These are phyloP conservation scores for Sebastes goodei DNA, from an alignment of 2,797 vertebrate genomes.

Conservation along the genomic window DNA sequence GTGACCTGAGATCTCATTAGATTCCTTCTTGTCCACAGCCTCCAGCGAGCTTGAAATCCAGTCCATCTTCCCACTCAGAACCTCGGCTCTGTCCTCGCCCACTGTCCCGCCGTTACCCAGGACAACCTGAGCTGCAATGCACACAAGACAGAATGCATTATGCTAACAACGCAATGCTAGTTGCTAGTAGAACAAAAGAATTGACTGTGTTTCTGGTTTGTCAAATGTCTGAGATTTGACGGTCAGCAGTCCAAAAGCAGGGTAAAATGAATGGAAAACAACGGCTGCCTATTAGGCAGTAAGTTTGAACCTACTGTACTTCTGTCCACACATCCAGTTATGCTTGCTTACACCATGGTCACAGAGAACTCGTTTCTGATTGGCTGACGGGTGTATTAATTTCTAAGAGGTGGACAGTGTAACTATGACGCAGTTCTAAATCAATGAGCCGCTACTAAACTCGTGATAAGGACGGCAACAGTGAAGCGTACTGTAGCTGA, in stretches of 20 bases:
- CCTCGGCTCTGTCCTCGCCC: constrained; percentile 86
- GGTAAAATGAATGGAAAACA: background rate
- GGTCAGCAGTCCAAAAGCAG: background rate
- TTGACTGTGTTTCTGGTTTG: background rate
- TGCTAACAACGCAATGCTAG: no score
- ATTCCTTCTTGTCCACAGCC: constrained; percentile 87
- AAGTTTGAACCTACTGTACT: no score
- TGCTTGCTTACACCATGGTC: background rate
- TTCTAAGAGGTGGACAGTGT: background rate
- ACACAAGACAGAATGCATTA: constrained; percentile 1
- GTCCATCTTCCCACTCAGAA: constrained; percentile 80
- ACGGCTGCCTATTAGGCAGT: no score
- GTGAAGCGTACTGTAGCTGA: background rate
- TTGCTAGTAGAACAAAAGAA: background rate
- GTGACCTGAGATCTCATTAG: constrained; percentile 87
- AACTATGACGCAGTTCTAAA: background rate
- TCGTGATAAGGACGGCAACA: background rate
- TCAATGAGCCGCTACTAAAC: background rate
- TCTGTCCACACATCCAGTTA: background rate
- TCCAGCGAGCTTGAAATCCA: constrained; percentile 89
- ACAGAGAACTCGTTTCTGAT: background rate
- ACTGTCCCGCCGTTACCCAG: constrained; percentile 86
- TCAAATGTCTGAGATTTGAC: background rate
- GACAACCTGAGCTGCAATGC: constrained; percentile 64
- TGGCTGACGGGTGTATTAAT: background rate